Evolutionary conservation across 92 coral and sea anemone genomes (phyloP).

Genomic region (Anthopleura xanthogrammica): DNA sequence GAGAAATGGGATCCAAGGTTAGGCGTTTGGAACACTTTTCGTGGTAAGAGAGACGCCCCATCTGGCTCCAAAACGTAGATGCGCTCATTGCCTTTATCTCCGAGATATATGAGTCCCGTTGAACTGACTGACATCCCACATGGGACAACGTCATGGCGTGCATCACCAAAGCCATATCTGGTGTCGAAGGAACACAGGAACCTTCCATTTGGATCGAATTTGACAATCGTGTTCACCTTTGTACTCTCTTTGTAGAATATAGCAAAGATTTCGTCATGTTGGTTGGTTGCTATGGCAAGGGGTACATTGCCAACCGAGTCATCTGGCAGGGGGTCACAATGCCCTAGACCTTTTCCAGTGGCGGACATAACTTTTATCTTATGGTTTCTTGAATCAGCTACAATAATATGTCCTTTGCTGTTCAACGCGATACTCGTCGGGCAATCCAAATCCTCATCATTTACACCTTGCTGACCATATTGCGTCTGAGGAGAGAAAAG

Average conservation of each 20-base stretch:
- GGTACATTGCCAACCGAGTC: background rate
- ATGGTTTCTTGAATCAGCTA: background rate
- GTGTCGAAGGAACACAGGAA: background rate
- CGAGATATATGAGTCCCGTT: background rate
- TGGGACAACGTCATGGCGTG: background rate
- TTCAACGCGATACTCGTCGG: background rate
- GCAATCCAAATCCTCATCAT: background rate
- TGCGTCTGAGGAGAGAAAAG: background rate
- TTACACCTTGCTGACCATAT: background rate
- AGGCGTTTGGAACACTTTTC: background rate
- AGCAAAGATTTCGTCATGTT: background rate
- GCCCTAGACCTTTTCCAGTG: background rate
- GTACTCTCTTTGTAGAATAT: background rate
- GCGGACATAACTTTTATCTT: background rate
- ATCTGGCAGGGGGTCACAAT: background rate
- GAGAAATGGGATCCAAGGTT: background rate
- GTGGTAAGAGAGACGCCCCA: background rate
- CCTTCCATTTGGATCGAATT: background rate
- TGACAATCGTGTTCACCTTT: background rate
- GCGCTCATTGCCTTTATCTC: background rate
- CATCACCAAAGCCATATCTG: background rate
- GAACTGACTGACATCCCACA: slow-evolving; percentile 1
- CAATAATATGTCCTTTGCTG: background rate
- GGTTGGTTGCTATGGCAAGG: background rate
- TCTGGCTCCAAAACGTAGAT: background rate